A percentile compares a stretch with the other conserved stretches of the same genome.
Conservation (phyloP, 2,113 vertebrate genomes). For the Megaleporinus macrocephalus region DNA sequence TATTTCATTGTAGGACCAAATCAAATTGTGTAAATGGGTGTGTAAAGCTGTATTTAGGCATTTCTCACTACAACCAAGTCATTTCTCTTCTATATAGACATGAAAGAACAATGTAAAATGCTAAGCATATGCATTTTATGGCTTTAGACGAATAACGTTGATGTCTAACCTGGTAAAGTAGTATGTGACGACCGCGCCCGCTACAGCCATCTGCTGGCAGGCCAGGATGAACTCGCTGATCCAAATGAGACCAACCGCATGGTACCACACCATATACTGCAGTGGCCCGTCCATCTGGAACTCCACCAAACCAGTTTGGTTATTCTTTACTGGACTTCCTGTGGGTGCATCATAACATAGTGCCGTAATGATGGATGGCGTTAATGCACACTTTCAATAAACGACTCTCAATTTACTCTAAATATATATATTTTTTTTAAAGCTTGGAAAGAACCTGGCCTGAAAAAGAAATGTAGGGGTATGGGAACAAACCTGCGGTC, state of each 20-base stretch:
- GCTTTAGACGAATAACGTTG: too few species aligned
- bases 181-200: slow-evolving; percentile 97
- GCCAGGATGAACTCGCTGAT: slow-evolving; percentile 97
- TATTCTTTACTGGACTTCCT: slow-evolving; percentile 85
- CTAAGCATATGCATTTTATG: too few species aligned
- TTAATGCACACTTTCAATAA: neutral
- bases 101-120: too few species aligned
- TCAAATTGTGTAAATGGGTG: too few species aligned
- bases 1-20: too few species aligned
- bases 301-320: slow-evolving; percentile 85
- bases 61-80: too few species aligned
- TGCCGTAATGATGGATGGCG: neutral
- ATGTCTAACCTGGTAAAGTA: slow-evolving; percentile 92
- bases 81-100: too few species aligned
- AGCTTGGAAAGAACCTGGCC: too few species aligned
- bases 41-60: too few species aligned
- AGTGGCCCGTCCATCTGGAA: slow-evolving; percentile 84
- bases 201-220: slow-evolving; percentile 98
- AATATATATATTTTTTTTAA: too few species aligned
- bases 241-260: slow-evolving; percentile 94
- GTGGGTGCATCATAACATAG: slow-evolving; percentile 6
- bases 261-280: slow-evolving; percentile 97
- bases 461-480: too few species aligned
- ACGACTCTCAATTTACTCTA: too few species aligned
- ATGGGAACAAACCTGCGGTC: slow-evolving; percentile 83